Evolutionary conservation across 2,888 invertebrate genomes (phyloP), one percentile per base, ranked within the genome.

Genomic region (Habrosyne pyritoides): DNA sequence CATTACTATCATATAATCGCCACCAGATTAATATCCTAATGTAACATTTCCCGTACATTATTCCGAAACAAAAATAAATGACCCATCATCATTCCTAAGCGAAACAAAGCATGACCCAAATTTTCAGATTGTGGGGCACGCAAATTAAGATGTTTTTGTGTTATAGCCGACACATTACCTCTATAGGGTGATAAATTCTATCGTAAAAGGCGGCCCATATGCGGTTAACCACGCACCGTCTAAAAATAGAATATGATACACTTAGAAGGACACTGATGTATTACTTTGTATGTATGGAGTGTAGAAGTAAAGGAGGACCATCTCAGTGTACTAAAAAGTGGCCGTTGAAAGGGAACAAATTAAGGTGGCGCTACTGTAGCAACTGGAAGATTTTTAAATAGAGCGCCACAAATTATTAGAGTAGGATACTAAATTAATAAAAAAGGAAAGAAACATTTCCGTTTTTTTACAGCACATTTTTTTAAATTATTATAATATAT

Each of bases 21-120:
- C 6, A 14, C 12, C 42, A 42, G 18, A 18, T 18, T 42, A 42
- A 42, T 42, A 8, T 8, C 24, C 6, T 28, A 30, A 18, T 49
- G 14, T 49, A 26, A 49, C 26, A 18, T 14, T 18, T 28, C 28
- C 50, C 18, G 14, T 10, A 10, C 21, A 28, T 21, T 28, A 21
- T 52, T 14, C 2, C 22, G 52, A 3, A 33, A 14, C 33, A 42
- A 21, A 50, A 50, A 50, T 14, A 28, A 50, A 50, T 30, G 30
- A 30, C 28, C 21, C 14, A 28, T 50, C 50, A 50, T 30, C 28
- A 21, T 42, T 12, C 28, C 2, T 50, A 14, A 10, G 21, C 28
- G 21, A 50, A 50, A 50, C 50, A 50, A 50, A 50, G 28, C 50
- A 30, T 50, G 50, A 50, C 50, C 50, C 21, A 50, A 50, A 50